These are phyloP conservation scores for Spermophilus dauricus DNA, from an alignment of 2,113 vertebrate genomes.

Conservation along the genomic window DNA sequence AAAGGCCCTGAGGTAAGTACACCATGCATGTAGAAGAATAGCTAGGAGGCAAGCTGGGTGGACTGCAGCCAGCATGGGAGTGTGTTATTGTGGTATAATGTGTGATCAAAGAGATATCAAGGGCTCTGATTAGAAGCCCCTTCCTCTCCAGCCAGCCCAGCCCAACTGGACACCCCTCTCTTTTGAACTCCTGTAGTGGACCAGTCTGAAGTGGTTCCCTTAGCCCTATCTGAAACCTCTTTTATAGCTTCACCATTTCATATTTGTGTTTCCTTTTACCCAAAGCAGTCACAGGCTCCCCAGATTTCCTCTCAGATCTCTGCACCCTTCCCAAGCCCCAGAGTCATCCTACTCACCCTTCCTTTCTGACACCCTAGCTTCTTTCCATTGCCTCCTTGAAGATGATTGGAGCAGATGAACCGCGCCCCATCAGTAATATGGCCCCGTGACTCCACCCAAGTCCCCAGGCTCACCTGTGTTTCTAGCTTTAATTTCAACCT, in stretches of 20 bases:
- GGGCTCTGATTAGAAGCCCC: not conserved
- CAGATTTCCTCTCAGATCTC: not conserved
- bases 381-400: not conserved
- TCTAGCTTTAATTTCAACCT: not conserved
- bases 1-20: conserved; percentile 11
- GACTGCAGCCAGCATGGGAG: not conserved
- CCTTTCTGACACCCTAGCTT: not conserved
- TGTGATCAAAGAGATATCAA: not conserved
- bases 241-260: not conserved
- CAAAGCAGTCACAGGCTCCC: not conserved
- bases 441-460: not conserved
- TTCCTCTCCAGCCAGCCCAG: not conserved
- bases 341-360: too few relatives aligned
- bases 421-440: rapidly evolving
- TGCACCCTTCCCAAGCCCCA: not conserved
- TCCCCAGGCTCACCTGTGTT: not conserved
- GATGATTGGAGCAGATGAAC: not conserved
- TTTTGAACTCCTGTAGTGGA: not conserved
- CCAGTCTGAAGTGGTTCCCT: not conserved
- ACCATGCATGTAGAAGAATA: not conserved
- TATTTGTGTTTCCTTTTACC: not conserved
- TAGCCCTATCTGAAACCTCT: not conserved
- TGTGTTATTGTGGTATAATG: not conserved
- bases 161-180: not conserved
- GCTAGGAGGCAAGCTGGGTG: not conserved